These are phyloP conservation scores for Phoenicopterus ruber DNA, from an alignment of 2,113 vertebrate species.

Conservation along the genomic window DNA sequence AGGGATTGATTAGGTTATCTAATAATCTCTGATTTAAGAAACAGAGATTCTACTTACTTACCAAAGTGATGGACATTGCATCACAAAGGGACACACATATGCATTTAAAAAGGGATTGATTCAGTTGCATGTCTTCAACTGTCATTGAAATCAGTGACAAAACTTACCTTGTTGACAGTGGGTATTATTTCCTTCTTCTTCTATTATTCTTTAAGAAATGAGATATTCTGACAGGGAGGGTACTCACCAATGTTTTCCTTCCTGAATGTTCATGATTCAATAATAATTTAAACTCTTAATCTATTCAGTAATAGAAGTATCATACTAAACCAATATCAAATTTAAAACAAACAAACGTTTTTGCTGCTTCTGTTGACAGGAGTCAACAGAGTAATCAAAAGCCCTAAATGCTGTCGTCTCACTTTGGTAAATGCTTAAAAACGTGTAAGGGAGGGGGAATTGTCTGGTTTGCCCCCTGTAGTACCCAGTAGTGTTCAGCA, in stretches of 20 bases:
- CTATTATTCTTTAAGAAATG: not conserved
- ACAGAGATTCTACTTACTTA: not conserved
- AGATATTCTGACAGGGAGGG: not conserved
- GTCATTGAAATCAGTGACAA: not conserved
- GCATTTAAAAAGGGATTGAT: not conserved
- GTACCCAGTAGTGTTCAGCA: not conserved
- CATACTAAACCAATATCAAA: not conserved
- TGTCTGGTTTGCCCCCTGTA: not conserved
- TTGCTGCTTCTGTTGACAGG: not conserved
- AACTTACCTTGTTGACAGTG: not conserved
- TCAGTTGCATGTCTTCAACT: not conserved
- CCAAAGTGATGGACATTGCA: not conserved
- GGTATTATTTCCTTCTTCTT: not conserved
- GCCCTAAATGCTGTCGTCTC: not conserved
- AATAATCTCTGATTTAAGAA: not conserved
- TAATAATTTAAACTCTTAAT: not conserved
- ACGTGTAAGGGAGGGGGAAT: not conserved
- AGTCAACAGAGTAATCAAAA: not conserved
- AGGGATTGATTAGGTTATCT: not conserved
- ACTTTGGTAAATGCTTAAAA: not conserved
- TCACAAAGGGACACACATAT: not conserved
- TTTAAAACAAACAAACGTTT: not conserved
- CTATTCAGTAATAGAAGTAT: not conserved
- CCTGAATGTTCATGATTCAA: not conserved
- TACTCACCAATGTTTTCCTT: not conserved